Evolutionary conservation across 2,888 invertebrate genomes (phyloP).

Genomic region (Aspidapion aeneum): DNA sequence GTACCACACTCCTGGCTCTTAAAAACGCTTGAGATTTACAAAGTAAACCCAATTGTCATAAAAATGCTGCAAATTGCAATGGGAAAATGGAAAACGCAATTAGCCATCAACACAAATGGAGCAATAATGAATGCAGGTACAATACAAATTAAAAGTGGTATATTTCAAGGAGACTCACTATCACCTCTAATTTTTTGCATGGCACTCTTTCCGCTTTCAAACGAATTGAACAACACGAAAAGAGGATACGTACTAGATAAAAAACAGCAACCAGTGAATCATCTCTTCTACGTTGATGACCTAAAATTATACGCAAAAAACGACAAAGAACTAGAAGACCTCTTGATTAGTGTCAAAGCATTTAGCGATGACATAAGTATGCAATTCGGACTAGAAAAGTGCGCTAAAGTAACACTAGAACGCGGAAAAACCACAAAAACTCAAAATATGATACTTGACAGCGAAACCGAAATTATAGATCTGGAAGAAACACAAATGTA

Average conservation of each 20-base stretch:
- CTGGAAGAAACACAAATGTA: neutral
- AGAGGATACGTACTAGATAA: too few relatives aligned
- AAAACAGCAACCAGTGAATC: too few relatives aligned
- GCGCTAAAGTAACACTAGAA: neutral
- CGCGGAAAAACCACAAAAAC: neutral
- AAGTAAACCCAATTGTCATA: neutral
- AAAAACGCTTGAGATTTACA: neutral
- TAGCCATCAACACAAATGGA: neutral
- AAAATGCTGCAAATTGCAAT: neutral
- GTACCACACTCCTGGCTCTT: neutral
- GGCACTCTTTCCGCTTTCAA: neutral
- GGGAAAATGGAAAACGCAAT: neutral
- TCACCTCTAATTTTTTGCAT: neutral
- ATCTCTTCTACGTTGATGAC: neutral
- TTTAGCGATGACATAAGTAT: neutral
- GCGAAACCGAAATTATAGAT: neutral
- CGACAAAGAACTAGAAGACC: neutral
- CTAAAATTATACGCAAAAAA: neutral
- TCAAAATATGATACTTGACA: neutral
- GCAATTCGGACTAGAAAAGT: neutral
- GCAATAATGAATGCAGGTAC: neutral
- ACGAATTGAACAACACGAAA: too few relatives aligned
- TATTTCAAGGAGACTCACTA: conserved; percentile 5
- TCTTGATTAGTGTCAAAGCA: neutral
- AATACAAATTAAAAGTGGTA: conserved; percentile 1